Percentiles rank a stretch among this genome's conserved stretches.
Evolutionary conservation across 2,888 invertebrate genomes (phyloP).

Genomic region (Stomorhina lunata): DNA sequence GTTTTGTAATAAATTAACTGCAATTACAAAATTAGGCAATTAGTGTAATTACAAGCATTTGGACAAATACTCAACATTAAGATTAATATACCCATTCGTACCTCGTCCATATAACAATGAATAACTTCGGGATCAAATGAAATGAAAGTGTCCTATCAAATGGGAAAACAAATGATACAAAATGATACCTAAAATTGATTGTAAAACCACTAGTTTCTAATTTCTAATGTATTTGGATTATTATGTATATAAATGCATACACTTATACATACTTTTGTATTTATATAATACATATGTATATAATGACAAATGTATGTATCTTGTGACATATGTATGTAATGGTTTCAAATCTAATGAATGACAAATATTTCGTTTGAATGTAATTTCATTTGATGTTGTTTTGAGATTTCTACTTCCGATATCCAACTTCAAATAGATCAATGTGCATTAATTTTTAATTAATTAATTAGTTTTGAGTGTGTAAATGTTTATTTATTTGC

Average conservation of each 20-base stretch:
- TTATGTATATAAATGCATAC: too few relatives aligned
- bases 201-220: background rate
- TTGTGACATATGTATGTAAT: background rate
- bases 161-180: constrained; percentile 35
- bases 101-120: constrained; percentile 1
- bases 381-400: constrained; percentile 52
- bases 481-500: background rate
- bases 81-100: too few relatives aligned
- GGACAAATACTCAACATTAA: constrained; percentile 49
- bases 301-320: background rate
- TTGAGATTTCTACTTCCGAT: constrained; percentile 42
- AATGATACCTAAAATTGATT: constrained; percentile 2
- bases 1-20: constrained; percentile 60
- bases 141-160: constrained; percentile 37
- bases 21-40: constrained; percentile 65
- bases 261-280: background rate
- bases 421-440: constrained; percentile 60
- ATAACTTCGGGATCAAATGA: too few relatives aligned
- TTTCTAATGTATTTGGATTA: too few relatives aligned
- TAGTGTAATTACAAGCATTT: constrained; percentile 61
- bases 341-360: background rate
- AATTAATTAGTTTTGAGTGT: constrained; percentile 39
- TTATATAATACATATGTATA: background rate
- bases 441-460: constrained; percentile 59
- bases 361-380: constrained; percentile 9